Evolutionary conservation across 2,797 vertebrate genomes (phyloP), one percentile per base, ranked within the genome.

Genomic region (Takifugu ocellatus): DNA sequence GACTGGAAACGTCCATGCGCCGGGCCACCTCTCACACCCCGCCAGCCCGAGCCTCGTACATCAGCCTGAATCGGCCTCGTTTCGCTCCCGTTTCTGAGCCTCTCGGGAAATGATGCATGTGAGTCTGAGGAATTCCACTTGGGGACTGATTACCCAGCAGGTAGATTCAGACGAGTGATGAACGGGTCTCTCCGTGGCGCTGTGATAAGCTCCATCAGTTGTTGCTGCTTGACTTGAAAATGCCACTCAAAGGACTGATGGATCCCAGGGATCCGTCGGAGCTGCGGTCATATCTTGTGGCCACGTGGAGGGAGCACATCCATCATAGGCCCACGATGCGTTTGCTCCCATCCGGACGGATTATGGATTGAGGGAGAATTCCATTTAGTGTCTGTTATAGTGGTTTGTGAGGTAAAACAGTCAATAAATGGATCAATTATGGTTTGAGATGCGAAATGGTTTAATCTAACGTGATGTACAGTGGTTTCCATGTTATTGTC

Each of bases 191-290:
- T 80, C 68, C 16, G 25, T 50, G 66, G 1, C 6, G 49, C 59
- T 54, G 62, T 5, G 69, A 87, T 79, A 81, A 87, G 77, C 63
- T 59, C 62, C 51, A 79, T 59, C 49, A 70, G 56, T 70, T 63
- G 24, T 70, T 61, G 29, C 70, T 11, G 17, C 56, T 7, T n/a
- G 52, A 63, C 61, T 70, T 63, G 54, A 71, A 74, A 78, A 76
- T 66, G 69, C 59, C 60, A 63, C 67, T 69, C 27, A 49, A 59
- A 68, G 70, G 63, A 61, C 31, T 67, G 78, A 87, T 78, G 69
- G 73, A 79, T 78, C 65, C 42, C 54, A 53, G 56, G 51, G 52
- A 46, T 59, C 64, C 64, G 16, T 12, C 33, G 54, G 65, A 78
- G 64, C 65, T 61, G 36, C 1, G 50, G 70, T 75, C 55, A 70